Base-by-base conservation (phyloP, 2,113 vertebrate genomes). In the Addax nasomaculatus region DNA sequence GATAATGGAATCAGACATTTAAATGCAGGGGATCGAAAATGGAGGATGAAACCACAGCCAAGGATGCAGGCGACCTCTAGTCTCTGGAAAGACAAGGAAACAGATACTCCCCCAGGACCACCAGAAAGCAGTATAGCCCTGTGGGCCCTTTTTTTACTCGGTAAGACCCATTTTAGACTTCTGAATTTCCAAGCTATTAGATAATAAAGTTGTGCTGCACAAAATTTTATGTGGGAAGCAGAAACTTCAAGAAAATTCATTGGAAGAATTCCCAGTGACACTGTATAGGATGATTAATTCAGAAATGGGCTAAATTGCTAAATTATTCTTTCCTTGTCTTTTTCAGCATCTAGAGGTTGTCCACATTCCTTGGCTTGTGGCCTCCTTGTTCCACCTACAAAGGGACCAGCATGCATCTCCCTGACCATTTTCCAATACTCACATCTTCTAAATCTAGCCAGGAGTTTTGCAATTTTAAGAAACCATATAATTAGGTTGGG, bases 51-150 rank as follows among this genome's bases (percentile, higher is more conserved):
- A 14, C 51, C 62, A 43, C 1, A 17, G 1, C 27, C 33, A 73
- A 45, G 39, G 14, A 5, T 5, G 3, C 9, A 43, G 36, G 10
- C 0, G 2, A 1, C 29, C 39, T 16, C 10, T 17, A 47, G 15
- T 25, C 29, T 27, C 16, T 21, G 6, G 25, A 9, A 92, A 80
- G 60, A 19, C 30, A n/a, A 89, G 2, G 5, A 23, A 62, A 33
- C 1, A 3, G 25, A 64, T 57, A 23, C 12, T n/a, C 15, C 1
- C 2, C 4, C 45, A 21, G 5, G 58, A 4, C 30, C 3, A 16
- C 7, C 6, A 29, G 7, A 55, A 23, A 55, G 49, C 47, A 84
- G 49, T 1, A 4, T 5, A 79, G 33, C 15, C 25, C 23, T 1
- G 4, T 30, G 13, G 21, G 25, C 5, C 49, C 58, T n/a, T 85